Evolutionary conservation across 2,113 vertebrate species (phyloP), one percentile per base, ranked within the genome.

Genomic region (Cyprinodon brontotheroides): DNA sequence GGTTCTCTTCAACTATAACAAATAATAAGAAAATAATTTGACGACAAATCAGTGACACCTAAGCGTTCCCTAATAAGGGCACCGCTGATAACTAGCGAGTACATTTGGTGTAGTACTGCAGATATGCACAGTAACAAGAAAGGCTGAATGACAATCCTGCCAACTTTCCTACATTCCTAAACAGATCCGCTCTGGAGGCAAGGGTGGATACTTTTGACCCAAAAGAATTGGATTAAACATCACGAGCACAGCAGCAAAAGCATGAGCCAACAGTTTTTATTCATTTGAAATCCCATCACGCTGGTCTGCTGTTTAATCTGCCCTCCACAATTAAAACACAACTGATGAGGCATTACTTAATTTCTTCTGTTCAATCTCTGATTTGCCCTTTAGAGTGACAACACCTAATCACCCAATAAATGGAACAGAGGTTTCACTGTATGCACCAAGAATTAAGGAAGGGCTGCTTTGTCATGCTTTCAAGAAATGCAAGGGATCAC

Each of bases 201-300:
- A 83, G 79, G 72, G 83, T 78, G 72, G 61, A 75, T 73, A 74
- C 86, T 79, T 81, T 41, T 74, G 77, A 61, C 64, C 65, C n/a
- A 37, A 73, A 2, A 39, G 61, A 86, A 90, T 87, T 79, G 75
- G 83, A 89, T 86, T 87, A 80, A 81, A 80, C 41, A 79, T 89
- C 86, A 88, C 84, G 84, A 77, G 87, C 84, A 53, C 63, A 70
- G 71, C 48, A 38, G 63, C 77, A 29, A 80, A 43, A 48, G 47
- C 64, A 9, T 80, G 76, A 39, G 20, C 29, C 62, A 39, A 43
- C 65, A 40, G 39, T 68, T 74, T 71, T 50, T 12, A 1, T 40
- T 15, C 3, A 57, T 79, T 70, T 70, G 40, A 77, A 80, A 76
- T 45, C 37, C 61, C 60, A 73, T 36, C 40, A 64, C 41, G 41